Evolutionary conservation across 2,888 invertebrate genomes (phyloP).

Genomic region (Noctua janthina): DNA sequence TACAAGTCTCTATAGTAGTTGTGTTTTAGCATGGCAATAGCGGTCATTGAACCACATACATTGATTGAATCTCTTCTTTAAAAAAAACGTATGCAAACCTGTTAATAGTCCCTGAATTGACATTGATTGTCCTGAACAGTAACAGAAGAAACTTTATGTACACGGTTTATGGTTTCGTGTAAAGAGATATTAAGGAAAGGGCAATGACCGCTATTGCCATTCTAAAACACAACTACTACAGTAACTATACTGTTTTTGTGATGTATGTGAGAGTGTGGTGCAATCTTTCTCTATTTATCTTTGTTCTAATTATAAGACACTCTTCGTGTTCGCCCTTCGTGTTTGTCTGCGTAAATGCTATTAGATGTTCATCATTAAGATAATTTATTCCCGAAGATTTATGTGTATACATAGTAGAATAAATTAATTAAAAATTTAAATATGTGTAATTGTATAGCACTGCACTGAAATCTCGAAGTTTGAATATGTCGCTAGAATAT

Average conservation of each 20-base stretch:
- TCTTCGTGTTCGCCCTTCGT: not conserved
- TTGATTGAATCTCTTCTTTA: no score
- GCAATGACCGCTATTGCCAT: no score
- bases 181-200: no score
- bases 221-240: no score
- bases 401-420: not conserved
- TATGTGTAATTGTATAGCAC: not conserved
- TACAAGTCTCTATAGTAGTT: no score
- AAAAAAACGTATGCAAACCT: no score
- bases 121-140: no score
- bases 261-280: not conserved
- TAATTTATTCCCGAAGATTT: not conserved
- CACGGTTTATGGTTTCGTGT: no score
- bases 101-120: no score
- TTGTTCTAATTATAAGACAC: not conserved
- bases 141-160: no score
- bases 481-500: not conserved
- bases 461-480: not conserved
- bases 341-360: not conserved
- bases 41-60: no score
- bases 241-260: not conserved
- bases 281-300: not conserved
- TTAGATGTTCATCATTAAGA: not conserved
- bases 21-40: no score
- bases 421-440: not conserved